Percentiles rank a stretch among this genome's conserved stretches.
phyloP scores from a whole-genome alignment of 2,888 invertebrate genomes.

The Drosophila neonasuta region DNA sequence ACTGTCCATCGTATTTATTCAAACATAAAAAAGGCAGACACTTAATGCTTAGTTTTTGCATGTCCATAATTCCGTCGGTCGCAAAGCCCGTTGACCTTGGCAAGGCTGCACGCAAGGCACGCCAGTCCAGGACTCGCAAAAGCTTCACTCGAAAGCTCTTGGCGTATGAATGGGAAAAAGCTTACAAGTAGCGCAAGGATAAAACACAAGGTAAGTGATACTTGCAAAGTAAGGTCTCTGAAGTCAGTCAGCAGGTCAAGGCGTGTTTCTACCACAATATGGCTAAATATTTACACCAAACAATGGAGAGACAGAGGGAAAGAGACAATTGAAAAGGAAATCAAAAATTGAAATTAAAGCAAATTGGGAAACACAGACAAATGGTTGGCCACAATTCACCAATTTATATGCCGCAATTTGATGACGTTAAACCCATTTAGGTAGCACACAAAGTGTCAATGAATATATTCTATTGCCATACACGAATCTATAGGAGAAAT shows the following conservation, averaged over 20 bases:
- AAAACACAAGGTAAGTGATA: constrained; percentile 28
- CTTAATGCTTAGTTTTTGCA: constrained; percentile 34
- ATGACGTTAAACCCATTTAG: constrained; percentile 11
- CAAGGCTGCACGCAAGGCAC: constrained; percentile 51
- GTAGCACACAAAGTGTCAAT: constrained; percentile 25
- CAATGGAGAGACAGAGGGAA: neutral
- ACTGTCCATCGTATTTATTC: neutral
- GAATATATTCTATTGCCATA: constrained; percentile 23
- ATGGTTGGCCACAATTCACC: neutral
- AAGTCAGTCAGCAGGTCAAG: constrained; percentile 57
- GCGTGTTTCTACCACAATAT: constrained; percentile 29
- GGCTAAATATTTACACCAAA: neutral
- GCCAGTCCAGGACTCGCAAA: constrained; percentile 11
- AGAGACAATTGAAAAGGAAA: neutral
- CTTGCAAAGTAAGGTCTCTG: constrained; percentile 20
- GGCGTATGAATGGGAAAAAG: constrained; percentile 62
- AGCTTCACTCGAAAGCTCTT: constrained; percentile 37
- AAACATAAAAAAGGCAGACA: constrained; percentile 24
- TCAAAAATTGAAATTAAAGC: neutral
- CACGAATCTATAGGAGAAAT: constrained; percentile 10
- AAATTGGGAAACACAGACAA: neutral
- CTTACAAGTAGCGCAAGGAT: constrained; percentile 53
- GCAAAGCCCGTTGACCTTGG: constrained; percentile 53
- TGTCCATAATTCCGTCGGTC: constrained; percentile 31
- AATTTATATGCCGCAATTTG: neutral